Base-by-base conservation (phyloP, 1,140 invertebrate species). In the Ephestia elutella region DNA sequence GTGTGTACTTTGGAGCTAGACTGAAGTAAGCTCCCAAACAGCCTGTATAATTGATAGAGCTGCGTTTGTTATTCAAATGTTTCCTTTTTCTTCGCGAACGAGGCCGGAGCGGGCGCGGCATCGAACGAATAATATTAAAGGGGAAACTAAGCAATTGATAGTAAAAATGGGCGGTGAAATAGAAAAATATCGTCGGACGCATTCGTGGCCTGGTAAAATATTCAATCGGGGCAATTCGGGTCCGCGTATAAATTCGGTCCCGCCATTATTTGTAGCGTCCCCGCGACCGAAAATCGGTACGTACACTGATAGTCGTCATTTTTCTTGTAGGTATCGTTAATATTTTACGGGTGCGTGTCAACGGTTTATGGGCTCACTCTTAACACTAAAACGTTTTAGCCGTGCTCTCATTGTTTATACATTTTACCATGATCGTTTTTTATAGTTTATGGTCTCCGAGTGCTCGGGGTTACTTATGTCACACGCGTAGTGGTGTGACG, bases 301-400 rank as follows among this genome's bases (percentile, higher is more conserved):
- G 66, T 76, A 79, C 81, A 81, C 78, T 83, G 84, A 86, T 85
- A 83, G 81, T 80, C 81, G 80, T 85, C 85, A 86, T 83, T 86
- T 85, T 82, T 83, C 82, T 86, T 80, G 76, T 82, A 77, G 73
- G 71, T 80, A 82, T 87, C 82, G 82, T 87, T 85, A 86, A 87
- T 86, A 87, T 85, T 87, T 86, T 83, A 87, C 76, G 73, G 73
- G 80, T 86, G 81, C 82, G 85, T 87, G 85, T 83, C 82, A 76
- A 76, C 80, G 77, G 71, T 87, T 87, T 86, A 86, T 84, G 82
- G 76, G 69, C 76, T 78, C 78, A 86, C 82, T 84, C 82, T 86
- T 80, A 84, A 85, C 82, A 85, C 85, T 87, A 87, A 87, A 87
- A 82, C 85, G 82, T 81, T 87, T 87, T 84, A 75, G 80, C 70